phyloP scores from a whole-genome alignment of 1,140 invertebrate species.

The Apis cerana region DNA sequence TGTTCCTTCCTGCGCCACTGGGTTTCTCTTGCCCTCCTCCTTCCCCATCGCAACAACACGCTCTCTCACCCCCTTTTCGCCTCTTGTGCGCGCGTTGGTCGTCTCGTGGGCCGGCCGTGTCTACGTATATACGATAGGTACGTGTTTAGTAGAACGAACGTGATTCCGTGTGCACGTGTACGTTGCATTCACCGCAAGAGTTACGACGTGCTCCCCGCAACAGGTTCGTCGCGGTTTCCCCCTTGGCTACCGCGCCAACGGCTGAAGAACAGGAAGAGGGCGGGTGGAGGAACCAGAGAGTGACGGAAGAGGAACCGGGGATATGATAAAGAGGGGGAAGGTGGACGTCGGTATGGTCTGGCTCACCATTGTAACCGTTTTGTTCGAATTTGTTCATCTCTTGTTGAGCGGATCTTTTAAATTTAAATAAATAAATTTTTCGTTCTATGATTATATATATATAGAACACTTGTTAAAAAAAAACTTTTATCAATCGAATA shows the following conservation, averaged over 20 bases:
- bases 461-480: too few species aligned
- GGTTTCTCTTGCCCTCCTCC: background rate
- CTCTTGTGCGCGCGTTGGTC: background rate
- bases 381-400: too few species aligned
- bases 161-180: conserved; percentile 45
- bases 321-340: conserved; percentile 25
- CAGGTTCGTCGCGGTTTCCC: conserved; percentile 71
- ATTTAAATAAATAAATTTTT: too few species aligned
- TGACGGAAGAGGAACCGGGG: conserved; percentile 6
- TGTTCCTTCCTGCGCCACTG: conserved; percentile 41
- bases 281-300: conserved; percentile 26
- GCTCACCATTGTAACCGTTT: too few species aligned
- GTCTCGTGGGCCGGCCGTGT: background rate
- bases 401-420: too few species aligned
- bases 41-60: too few species aligned
- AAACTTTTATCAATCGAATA: too few species aligned
- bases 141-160: conserved; percentile 33
- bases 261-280: conserved; percentile 51
- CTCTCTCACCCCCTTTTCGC: background rate
- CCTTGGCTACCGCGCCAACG: conserved; percentile 65
- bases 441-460: too few species aligned
- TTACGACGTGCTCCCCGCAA: conserved; percentile 72
- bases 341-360: conserved; percentile 14
- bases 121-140: background rate
- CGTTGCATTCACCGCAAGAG: conserved; percentile 57